Evolutionary conservation across 1,140 invertebrate genomes (phyloP).

Genomic region (Drosophila ambigua): DNA sequence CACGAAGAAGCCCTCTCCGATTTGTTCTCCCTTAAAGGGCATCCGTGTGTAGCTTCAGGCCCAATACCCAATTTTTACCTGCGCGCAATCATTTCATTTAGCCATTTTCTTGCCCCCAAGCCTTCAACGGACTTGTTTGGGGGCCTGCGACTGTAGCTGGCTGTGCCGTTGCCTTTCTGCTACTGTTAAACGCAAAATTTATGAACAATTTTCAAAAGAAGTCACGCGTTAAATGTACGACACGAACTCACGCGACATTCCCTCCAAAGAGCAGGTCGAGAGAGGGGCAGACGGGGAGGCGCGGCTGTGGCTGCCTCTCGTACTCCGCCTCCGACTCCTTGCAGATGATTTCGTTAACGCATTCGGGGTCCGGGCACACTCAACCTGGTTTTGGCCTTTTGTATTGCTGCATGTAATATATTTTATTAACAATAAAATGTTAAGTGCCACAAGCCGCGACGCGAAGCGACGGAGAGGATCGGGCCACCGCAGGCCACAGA

Average conservation of each 20-base stretch:
- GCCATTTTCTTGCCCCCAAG: constrained; percentile 30
- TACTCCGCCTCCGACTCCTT: too few species aligned
- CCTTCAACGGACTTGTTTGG: constrained; percentile 62
- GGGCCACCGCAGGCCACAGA: constrained; percentile 3
- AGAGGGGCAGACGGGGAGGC: neutral
- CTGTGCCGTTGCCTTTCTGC: constrained; percentile 64
- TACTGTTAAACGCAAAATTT: constrained; percentile 80
- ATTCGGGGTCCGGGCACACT: constrained; percentile 51
- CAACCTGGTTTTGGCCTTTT: constrained; percentile 65
- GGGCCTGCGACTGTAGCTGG: constrained; percentile 24
- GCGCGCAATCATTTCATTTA: constrained; percentile 28
- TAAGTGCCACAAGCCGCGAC: constrained; percentile 65
- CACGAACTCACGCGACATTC: constrained; percentile 76
- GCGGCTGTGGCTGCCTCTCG: constrained; percentile 21
- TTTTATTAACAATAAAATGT: constrained; percentile 83
- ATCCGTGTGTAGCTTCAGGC: neutral
- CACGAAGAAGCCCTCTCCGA: too few species aligned
- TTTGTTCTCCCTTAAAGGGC: neutral
- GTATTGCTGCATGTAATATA: constrained; percentile 79
- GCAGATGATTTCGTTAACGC: constrained; percentile 79
- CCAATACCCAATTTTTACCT: neutral
- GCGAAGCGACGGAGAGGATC: constrained; percentile 12
- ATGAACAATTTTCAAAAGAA: constrained; percentile 78
- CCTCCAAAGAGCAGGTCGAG: neutral
- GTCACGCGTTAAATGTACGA: constrained; percentile 80